Evolutionary conservation across 64 coral and sea anemone species (phyloP).

Genomic region (Acropora tenuis): DNA sequence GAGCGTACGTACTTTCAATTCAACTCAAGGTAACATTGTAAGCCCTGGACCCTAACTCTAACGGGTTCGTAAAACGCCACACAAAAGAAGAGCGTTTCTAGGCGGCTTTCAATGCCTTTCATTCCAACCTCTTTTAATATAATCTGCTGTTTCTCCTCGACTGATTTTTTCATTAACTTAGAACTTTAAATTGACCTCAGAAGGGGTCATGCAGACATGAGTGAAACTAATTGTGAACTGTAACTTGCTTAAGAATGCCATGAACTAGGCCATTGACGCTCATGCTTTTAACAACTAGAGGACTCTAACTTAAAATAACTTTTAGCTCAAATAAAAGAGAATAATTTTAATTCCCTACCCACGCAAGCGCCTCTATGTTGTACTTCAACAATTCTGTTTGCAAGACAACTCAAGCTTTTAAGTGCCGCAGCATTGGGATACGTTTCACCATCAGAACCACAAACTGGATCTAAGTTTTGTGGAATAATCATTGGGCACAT

Average conservation of each 20-base stretch:
- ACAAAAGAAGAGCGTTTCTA: too few species aligned
- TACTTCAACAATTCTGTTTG: conserved; percentile 19
- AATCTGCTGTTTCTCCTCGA: too few species aligned
- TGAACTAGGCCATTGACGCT: too few species aligned
- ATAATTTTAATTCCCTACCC: neutral
- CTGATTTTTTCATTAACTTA: too few species aligned
- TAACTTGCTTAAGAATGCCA: too few species aligned
- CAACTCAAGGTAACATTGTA: neutral
- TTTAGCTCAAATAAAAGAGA: neutral
- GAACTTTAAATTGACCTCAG: neutral
- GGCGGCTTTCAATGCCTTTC: neutral
- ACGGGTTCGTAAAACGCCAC: too few species aligned
- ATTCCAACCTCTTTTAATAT: too few species aligned
- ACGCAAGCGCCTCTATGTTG: conserved; percentile 8
- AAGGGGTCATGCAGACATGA: too few species aligned
- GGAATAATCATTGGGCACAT: conserved; percentile 47
- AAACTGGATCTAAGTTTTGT: conserved; percentile 54
- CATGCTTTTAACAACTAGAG: too few species aligned
- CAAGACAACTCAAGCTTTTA: conserved; percentile 33
- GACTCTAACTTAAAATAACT: neutral
- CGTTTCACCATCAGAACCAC: conserved; percentile 83
- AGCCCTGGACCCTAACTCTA: neutral
- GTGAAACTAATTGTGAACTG: too few species aligned
- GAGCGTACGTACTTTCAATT: too few species aligned
- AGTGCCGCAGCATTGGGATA: conserved; percentile 57